Evolutionary conservation across 2,113 vertebrate species (phyloP), one percentile per base, ranked within the genome.

Genomic region (Kryptolebias marmoratus): DNA sequence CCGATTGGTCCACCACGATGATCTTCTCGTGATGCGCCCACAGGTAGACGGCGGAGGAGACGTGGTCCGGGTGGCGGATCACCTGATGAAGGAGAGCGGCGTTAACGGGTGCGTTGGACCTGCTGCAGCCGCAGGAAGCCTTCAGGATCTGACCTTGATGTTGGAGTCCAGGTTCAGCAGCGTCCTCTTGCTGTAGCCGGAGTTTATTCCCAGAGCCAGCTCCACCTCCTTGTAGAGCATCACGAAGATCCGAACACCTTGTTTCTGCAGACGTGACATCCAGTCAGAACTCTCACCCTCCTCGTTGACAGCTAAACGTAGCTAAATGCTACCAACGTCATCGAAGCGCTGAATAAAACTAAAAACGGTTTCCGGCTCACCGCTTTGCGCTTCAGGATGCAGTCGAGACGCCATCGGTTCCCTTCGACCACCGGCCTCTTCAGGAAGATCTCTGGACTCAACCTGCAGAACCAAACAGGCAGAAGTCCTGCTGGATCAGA

Each of bases 11-110:
- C 0, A 99, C 82, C 0, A 99, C 87, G 14, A 99, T 89, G 0
- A 97, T 93, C 82, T 99, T 99, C 93, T 99, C 98, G 0, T 99
- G 98, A 71, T 99, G 98, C 6, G 98, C 98, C 98, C 98, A 99
- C 56, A 99, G 92, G 76, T 98, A 98, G 18, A 99, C 96, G 0
- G 94, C 88, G 13, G 97, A 99, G 0, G 97, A 97, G 61, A 99
- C 96, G 0, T 99, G 98, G 89, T 98, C 96, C 0, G 97, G 98
- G 75, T 99, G 96, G n/a, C 98, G 94, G 95, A 99, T 98, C 81
- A 99, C 97, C 97, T 99, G 73, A 0, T 2, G 11, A 49, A 22
- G 2, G 16, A 6, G 0, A 5, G 1, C 50, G 1, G 2, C 0
- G 39, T 60, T 48, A 12, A 30, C 10, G 1, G 14, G 50, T 53